Base-by-base conservation (phyloP, 1,140 invertebrate genomes). In the Halotydeus destructor region DNA sequence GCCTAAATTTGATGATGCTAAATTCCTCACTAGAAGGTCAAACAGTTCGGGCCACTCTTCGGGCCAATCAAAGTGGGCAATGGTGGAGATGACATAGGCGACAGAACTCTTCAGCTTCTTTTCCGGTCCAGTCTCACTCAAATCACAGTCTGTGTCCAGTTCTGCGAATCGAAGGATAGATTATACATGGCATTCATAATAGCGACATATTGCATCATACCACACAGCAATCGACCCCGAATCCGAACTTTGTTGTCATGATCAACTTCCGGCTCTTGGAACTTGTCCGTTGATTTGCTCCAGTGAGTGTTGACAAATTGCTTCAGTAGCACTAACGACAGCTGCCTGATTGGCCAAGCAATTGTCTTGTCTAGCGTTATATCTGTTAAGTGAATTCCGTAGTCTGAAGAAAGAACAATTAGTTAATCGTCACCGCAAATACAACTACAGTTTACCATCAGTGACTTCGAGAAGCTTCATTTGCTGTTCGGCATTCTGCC, bases 21-120 rank as follows among this genome's bases (percentile, higher is more conserved):
- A 62, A n/a, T 57, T 74, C 39, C 64, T 65, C 39, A 79, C 69
- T 25, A 81, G 63, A 36, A 77, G 69, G 44, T 75, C 67, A 50
- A 79, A 78, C 3, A 80, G 56, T 27, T 74, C 68, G 5, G 74
- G 69, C 78, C 78, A 81, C 41, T 70, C 60, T 47, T 77, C 74
- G 0, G 78, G 78, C 73, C 77, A 80, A 58, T 81, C 78, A 63
- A 72, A 76, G 46, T 72, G 67, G 0, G 76, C 77, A 46, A 81
- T 77, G 4, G 70, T 69, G 3, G 76, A 75, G 40, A 80, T 71
- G 3, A 72, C 73, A 59, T 76, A 75, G 0, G 77, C 77, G 11
- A 78, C 70, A 25, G 74, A 71, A 21, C 69, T 67, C 19, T 75
- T 57, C 26, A 74, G 67, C 60, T 64, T 44, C 34, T 43, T 34